A percentile compares a stretch with the other conserved stretches of the same genome.
phyloP scores from a whole-genome alignment of 2,797 vertebrate genomes.

The Psittacula derbiana region DNA sequence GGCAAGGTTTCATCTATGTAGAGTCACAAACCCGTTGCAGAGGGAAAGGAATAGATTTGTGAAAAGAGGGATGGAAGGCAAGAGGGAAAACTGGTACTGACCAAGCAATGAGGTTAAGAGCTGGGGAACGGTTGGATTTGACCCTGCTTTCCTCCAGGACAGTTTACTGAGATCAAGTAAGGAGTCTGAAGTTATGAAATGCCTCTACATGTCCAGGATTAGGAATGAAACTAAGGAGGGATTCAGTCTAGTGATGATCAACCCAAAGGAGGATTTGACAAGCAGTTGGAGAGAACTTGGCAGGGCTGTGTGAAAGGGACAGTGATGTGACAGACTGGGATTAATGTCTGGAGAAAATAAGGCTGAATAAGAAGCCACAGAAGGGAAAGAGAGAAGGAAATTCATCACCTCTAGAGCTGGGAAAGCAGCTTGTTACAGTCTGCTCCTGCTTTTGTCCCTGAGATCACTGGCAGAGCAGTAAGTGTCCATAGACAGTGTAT shows the following conservation, averaged over 20 bases:
- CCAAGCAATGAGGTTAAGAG: background rate
- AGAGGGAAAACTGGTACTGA: background rate
- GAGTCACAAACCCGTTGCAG: background rate
- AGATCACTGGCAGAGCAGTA: background rate
- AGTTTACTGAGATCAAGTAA: background rate
- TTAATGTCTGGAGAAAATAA: background rate
- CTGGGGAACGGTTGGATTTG: background rate
- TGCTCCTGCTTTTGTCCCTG: background rate
- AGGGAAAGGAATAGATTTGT: background rate
- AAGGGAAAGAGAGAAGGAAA: background rate
- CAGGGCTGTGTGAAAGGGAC: background rate
- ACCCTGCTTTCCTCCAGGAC: background rate
- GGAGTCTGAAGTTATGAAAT: background rate
- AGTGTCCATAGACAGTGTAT: background rate
- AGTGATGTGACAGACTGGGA: background rate
- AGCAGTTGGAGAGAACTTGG: background rate
- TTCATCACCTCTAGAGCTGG: background rate
- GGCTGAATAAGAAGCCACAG: background rate
- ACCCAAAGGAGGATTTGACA: background rate
- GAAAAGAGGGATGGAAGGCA: background rate
- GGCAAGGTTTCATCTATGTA: background rate
- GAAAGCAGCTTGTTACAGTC: fast-evolving
- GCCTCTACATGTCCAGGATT: background rate
- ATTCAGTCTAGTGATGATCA: background rate
- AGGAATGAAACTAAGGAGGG: background rate